Evolutionary conservation across 1,140 invertebrate genomes (phyloP), one percentile per base, ranked within the genome.

Genomic region (Temnothorax curvispinosus): DNA sequence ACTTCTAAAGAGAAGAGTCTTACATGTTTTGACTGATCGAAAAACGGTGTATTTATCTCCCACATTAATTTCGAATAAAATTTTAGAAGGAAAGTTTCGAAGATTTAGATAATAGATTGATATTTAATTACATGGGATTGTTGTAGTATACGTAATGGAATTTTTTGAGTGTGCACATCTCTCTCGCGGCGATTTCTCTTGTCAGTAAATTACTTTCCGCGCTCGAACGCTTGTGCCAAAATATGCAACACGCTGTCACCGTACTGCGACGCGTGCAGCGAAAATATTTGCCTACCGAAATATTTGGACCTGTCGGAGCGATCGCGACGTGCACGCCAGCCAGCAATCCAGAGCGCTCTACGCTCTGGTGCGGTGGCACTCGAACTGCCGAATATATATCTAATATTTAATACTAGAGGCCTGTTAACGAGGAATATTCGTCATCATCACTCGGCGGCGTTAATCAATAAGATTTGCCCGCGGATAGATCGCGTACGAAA

Each of bases 401-500:
- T 47, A 58, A 82, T 74, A 47, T 27, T 27, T 60, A 47, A 74
- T 58, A 72, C 32, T 11, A 50, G 18, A 56, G 15, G 65, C 32
- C n/a, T 9, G 41, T 74, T 81, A 60, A 74, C 80, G 65, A 62
- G 54, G 67, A 27, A 60, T 56, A 38, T 56, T 41, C 41, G 80
- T 84, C 77, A 56, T 80, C 47, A 62, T 44, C 65, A 21, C 60
- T 21, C 54, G 41, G 41, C 54, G 41, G 27, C 80, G 80, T 69
- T 81, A n/a, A 84, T 84, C 69, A 60, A 84, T 84, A 84, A 60
- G 69, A 84, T 84, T 84, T 50, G 41, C 52, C 27, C 80, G 13
- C 15, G 18, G 41, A 74, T 50, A 47, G 52, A 72, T 82, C 52
- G 65, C 52, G 52, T 72, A 38, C n/a, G 47, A 81, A 69, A 71